phyloP scores from a whole-genome alignment of 2,888 invertebrate genomes.

The Apeira syringaria region DNA sequence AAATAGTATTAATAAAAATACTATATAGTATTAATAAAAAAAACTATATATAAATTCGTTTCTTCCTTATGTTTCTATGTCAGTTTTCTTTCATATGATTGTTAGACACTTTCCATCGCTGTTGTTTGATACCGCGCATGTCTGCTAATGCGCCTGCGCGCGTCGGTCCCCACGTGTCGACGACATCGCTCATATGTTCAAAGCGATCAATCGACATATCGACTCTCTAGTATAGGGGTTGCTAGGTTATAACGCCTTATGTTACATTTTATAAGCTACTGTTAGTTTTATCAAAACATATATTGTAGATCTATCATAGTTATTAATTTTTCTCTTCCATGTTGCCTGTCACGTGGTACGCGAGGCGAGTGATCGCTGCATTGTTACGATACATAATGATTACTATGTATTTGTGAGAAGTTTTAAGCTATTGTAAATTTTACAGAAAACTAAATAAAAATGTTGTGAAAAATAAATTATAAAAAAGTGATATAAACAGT shows the following conservation, averaged over 20 bases:
- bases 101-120: conserved; percentile 13
- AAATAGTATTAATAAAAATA: no score
- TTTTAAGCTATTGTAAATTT: conserved; percentile 84
- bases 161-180: conserved; percentile 44
- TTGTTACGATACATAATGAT: conserved; percentile 69
- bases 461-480: conserved; percentile 83
- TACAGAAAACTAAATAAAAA: conserved; percentile 82
- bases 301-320: conserved; percentile 44
- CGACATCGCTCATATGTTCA: conserved; percentile 73
- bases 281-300: conserved; percentile 67
- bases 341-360: conserved; percentile 65
- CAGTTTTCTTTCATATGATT: no score
- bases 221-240: conserved; percentile 74
- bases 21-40: no score
- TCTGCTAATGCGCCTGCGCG: conserved; percentile 12
- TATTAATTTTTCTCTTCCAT: conserved; percentile 63
- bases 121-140: conserved; percentile 22
- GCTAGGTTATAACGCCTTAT: conserved; percentile 67
- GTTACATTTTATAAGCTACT: conserved; percentile 68
- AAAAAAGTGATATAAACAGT: conserved; percentile 82
- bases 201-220: conserved; percentile 59
- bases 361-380: conserved; percentile 51
- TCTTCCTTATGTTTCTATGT: no score
- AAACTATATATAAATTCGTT: no score
- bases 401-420: conserved; percentile 78